Base-by-base conservation (phyloP, 30 jellyfish, hydroid and myxozoan species). In the Hydractinia echinata region DNA sequence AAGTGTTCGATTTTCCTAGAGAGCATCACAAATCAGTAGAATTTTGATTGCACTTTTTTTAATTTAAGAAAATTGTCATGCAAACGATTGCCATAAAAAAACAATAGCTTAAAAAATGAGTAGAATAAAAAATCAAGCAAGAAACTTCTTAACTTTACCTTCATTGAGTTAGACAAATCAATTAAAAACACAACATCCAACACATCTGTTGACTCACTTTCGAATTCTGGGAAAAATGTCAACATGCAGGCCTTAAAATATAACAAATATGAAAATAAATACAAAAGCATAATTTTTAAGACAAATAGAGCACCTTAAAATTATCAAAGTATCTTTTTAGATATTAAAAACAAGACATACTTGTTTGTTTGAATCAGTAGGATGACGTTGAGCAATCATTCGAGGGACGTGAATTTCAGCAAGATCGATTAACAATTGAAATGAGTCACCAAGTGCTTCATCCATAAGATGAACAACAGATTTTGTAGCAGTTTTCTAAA, bases 391-490 rank as follows among this genome's bases (percentile, higher is more conserved):
- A 8, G 76, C 82, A 87, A 89, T 77, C 97, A 90, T 90, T 51
- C 97, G 79, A 49, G 97, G 97, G 39, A 85, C 95, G 48, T 90
- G 97, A 66, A 90, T 90, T 55, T 90, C 97, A 51, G 97, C 94
- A 19, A 90, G 90, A 58, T 81, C 83, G 10, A 90, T 78, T 62
- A 85, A 66, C 1, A 90, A 82, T 60, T 85, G 97, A 78, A 90
- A 90, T 7, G 96, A 82, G 11, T 82, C 94, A 6, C 90, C 90
- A 13, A 90, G 90, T 19, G 67, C 82, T 44, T 73, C 54, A 53
- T 64, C 84, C 20, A 56, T 54, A 48, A 85, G 53, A 7, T 61
- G 78, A 7, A 90, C 77, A 5, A 90, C 97, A 11, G 97, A 95
- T 60, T 90, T 90, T 20, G 97, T 90, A 21, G 94, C 95, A 4